Percentiles rank a stretch among this genome's conserved stretches.
phyloP scores from a whole-genome alignment of 2,113 vertebrate genomes.

The Mesoclemmys tuberculata region DNA sequence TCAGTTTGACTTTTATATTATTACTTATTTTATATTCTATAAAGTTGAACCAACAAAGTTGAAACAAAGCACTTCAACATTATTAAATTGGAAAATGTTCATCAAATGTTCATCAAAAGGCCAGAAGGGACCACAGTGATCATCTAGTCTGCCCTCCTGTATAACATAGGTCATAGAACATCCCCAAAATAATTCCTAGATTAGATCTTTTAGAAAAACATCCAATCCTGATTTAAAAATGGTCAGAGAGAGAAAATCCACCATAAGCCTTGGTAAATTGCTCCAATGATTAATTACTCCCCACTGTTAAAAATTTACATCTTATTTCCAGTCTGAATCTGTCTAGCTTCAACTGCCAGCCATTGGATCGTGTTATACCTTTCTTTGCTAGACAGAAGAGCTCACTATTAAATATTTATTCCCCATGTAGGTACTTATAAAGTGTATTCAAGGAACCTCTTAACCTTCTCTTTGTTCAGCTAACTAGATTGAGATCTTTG shows the following conservation, averaged over 20 bases:
- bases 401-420: neutral
- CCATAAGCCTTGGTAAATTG: neutral
- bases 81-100: neutral
- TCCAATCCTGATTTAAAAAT: neutral
- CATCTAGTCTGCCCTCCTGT: neutral
- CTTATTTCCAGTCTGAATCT: neutral
- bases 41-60: neutral
- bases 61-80: neutral
- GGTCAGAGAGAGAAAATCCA: neutral
- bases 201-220: neutral
- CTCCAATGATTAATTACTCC: neutral
- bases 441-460: neutral
- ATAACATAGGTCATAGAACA: neutral
- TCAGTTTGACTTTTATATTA: neutral
- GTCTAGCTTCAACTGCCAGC: neutral
- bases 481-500: neutral
- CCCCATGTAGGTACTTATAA: neutral
- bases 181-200: neutral
- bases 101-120: too few relatives aligned
- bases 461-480: neutral
- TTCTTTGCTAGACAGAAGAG: neutral
- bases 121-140: neutral
- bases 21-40: neutral
- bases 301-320: neutral
- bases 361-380: neutral